Evolutionary conservation across 2,113 vertebrate genomes (phyloP).

Genomic region (Candoia aspera): DNA sequence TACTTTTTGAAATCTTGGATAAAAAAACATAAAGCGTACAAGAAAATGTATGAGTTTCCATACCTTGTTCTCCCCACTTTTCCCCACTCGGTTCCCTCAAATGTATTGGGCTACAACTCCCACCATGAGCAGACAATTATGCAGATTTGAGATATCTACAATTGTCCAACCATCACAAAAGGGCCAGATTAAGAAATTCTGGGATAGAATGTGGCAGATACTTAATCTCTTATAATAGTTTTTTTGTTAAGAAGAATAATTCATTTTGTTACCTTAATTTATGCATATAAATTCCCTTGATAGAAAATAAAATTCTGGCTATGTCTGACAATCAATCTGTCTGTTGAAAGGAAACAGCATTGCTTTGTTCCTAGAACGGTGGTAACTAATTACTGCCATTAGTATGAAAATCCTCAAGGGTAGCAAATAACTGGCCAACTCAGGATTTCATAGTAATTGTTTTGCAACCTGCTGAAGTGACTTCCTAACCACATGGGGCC

Average conservation of each 20-base stretch:
- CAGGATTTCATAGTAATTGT: not conserved
- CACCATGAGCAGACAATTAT: not conserved
- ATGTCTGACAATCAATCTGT: not conserved
- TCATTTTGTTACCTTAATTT: not conserved
- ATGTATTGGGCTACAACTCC: not conserved
- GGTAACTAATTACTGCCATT: constrained; percentile 10
- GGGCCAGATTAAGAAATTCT: not conserved
- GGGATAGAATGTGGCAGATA: not conserved
- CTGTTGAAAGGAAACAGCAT: not conserved
- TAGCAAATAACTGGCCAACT: not conserved
- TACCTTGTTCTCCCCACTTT: not conserved
- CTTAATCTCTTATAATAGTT: not conserved
- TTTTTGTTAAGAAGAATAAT: not conserved
- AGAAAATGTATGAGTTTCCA: not conserved
- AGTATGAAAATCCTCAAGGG: not conserved
- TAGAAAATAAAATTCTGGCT: not conserved
- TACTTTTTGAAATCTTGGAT: not conserved
- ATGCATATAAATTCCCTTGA: not conserved
- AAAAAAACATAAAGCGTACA: not conserved
- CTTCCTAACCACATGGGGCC: not conserved
- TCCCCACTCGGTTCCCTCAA: not conserved
- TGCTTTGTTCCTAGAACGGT: not conserved
- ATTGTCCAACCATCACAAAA: not conserved
- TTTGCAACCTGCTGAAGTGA: not conserved
- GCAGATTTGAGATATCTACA: not conserved